phyloP scores from a whole-genome alignment of 2,888 invertebrate species.

The Zaprionus obscuricornis region DNA sequence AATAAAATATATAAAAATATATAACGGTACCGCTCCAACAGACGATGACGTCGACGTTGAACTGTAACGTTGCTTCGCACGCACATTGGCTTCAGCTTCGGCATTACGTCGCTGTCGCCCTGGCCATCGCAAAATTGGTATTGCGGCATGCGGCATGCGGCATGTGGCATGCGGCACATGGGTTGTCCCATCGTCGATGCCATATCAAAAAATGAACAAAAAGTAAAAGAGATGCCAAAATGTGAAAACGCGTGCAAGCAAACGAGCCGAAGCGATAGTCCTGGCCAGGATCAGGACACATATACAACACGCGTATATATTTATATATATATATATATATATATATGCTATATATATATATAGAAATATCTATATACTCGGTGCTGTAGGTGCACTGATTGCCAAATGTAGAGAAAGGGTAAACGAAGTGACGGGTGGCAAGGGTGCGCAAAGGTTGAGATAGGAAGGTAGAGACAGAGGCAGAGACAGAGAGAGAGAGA shows the following conservation, averaged over 20 bases:
- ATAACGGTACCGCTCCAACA: constrained; percentile 74
- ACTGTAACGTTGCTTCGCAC: too few species aligned
- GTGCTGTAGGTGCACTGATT: constrained; percentile 78
- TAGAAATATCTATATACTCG: too few species aligned
- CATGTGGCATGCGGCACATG: too few species aligned
- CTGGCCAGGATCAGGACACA: constrained; percentile 58
- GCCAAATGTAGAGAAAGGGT: constrained; percentile 40
- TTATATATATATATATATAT: too few species aligned
- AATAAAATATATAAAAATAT: constrained; percentile 80
- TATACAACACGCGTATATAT: too few species aligned
- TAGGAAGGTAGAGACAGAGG: neutral
- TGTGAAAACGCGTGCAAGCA: constrained; percentile 73
- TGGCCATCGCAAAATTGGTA: constrained; percentile 1
- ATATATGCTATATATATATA: constrained; percentile 35
- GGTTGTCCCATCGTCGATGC: constrained; percentile 40
- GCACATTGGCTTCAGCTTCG: constrained; percentile 34
- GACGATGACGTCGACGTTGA: constrained; percentile 28
- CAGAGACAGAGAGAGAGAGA: constrained; percentile 13
- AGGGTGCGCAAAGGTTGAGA: neutral
- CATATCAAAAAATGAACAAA: constrained; percentile 74
- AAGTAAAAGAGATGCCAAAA: constrained; percentile 77
- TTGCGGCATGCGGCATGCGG: too few species aligned
- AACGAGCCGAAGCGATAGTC: constrained; percentile 74
- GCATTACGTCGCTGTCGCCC: neutral
- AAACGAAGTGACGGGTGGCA: constrained; percentile 21